Base-by-base conservation (phyloP, 2,888 invertebrate genomes). In the Oasisia sp. region DNA sequence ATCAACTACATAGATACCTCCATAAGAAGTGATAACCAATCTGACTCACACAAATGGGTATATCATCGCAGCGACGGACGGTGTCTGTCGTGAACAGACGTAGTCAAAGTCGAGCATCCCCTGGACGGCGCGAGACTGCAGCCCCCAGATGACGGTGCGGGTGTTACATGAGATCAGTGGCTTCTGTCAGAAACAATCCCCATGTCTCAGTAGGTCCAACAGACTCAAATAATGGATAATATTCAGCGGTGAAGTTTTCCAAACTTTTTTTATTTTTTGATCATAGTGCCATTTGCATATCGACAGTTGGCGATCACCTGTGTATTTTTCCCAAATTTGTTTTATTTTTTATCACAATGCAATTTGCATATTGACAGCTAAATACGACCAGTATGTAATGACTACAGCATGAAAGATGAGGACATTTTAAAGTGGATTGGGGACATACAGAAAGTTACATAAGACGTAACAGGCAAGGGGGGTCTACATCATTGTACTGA, bases 141-240 rank as follows among this genome's bases (percentile, higher is more conserved):
- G 99, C 93, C 99, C 99, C 99, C 99, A 99, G 32, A 99, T 98
- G 95, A 99, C 99, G 14, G 99, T 98, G 96, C 98, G 98, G 19
- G 99, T 99, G 93, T 97, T 97, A 94, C 97, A 97, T n/a, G 97
- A 97, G 97, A 99, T 99, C 93, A 99, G 92, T 32, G 91, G 89
- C 92, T 9, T 50, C 91, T 5, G 38, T n/a, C 32, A 90, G 45
- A 44, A 44, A 44, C 5, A 27, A 8, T 27, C 32, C 50, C 19
- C 90, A 90, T 44, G 19, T 45, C 90, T 32, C 19, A 74, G 27
- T 7, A 74, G 74, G 74, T 74, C 27, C 74, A 74, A 19, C 74
- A 27, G 19, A 19, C 50, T 50, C 11, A 12, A 9, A 50, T 50
- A 50, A 50, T 50, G 14, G 9, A 50, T 50, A 38, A 4, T 38